Evolutionary conservation across 2,113 vertebrate species (phyloP), one percentile per base, ranked within the genome.

Genomic region (Mesoclemmys tuberculata): DNA sequence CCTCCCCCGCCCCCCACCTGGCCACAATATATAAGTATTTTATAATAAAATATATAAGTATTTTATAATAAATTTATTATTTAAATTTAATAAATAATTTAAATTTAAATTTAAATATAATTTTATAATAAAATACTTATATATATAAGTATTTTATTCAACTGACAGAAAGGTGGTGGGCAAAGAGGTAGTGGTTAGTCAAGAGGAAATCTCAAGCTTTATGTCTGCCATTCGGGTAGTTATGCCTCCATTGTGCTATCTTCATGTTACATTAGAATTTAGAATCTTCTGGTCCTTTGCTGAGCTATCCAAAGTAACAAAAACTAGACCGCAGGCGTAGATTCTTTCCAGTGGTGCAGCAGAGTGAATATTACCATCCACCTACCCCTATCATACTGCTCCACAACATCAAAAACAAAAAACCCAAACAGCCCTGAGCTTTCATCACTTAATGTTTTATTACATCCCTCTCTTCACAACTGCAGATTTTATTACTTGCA

Each of bases 391-490:
- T 21, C 87, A 75, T 12, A 75, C 8, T 88, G 54, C 35, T 35
- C 26, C 35, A 31, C 24, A 8, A 5, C 35, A 41, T 26, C 19
- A 49, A 91, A 85, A 52, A 90, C 71, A 85, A 80, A 6, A 21
- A 1, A 0, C 18, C 1, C 1, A 1, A 31, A 5, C 27, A 83
- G 13, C 61, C 79, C 8, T 74, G 29, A 79, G 38, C 56, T 55
- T 94, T 89, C 27, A 2, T 82, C 48, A 54, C 44, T 7, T 92
- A 54, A 18, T 81, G 48, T 80, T 81, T 92, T 2, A 56, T 82
- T 91, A 54, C 84, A 79, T 81, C 11, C 1, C 35, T 84, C 27
- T 12, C 48, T 80, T 95, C 90, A 10, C 68, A 93, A 78, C 86
- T 35, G 22, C 1, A 3, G 3, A 8, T 92, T 91, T 91, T 85